A percentile compares a stretch with the other conserved stretches of the same genome.
phyloP scores from a whole-genome alignment of 2,888 invertebrate genomes.

The Cabera pusaria region DNA sequence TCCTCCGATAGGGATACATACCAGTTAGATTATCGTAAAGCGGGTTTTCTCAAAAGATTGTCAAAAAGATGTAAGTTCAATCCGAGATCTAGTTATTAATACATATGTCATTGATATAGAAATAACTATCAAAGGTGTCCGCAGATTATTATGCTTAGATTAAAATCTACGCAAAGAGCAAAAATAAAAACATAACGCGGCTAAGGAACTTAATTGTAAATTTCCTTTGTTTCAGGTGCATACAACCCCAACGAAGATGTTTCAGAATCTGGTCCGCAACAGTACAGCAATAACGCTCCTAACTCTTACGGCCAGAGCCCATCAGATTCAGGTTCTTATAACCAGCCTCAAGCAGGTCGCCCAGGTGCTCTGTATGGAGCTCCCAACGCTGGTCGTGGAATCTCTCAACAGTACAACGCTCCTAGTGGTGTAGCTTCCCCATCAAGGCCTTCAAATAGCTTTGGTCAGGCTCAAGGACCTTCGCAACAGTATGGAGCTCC shows the following conservation, averaged over 20 bases:
- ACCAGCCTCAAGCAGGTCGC: conserved; percentile 13
- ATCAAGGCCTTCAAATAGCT: conserved; percentile 16
- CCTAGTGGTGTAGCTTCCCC: conserved; percentile 16
- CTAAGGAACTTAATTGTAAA: too few relatives aligned
- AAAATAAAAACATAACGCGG: too few relatives aligned
- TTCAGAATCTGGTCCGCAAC: conserved; percentile 34
- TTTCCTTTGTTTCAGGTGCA: conserved; percentile 61
- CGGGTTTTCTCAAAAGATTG: too few relatives aligned
- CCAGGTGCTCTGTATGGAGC: conserved; percentile 21
- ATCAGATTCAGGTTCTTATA: conserved; percentile 18
- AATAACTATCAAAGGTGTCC: too few relatives aligned
- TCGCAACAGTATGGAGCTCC: conserved; percentile 23
- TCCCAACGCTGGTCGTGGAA: conserved; percentile 10
- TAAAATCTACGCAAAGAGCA: too few relatives aligned
- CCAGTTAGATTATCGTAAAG: too few relatives aligned
- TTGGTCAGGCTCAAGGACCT: conserved; percentile 25
- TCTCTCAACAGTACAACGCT: conserved; percentile 11
- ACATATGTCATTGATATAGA: too few relatives aligned
- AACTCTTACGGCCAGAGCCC: conserved; percentile 26
- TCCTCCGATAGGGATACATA: too few relatives aligned
- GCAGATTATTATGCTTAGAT: too few relatives aligned
- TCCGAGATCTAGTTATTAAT: too few relatives aligned
- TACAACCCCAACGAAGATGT: conserved; percentile 68
- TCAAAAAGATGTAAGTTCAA: too few relatives aligned
- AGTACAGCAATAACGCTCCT: conserved; percentile 37